Base-by-base conservation (phyloP, 2,797 vertebrate genomes). In the Mareca penelope region DNA sequence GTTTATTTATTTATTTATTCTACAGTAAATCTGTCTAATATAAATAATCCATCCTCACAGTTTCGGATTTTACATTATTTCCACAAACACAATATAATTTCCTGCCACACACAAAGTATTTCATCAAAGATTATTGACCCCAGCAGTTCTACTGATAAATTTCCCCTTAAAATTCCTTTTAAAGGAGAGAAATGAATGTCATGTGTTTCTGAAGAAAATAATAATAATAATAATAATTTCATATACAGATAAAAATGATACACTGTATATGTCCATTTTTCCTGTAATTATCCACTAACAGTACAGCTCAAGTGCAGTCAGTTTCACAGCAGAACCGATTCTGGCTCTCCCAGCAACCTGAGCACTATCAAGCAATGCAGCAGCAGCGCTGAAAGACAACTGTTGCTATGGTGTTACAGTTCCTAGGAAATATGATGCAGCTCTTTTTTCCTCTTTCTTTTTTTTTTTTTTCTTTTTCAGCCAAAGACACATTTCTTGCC, bases 401-500 rank as follows among this genome's bases (percentile, higher is more conserved):
- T 90, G 95, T 94, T 96, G 94, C 95, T 80, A 96, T 94, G 95
- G 92, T 77, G 71, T 40, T 67, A 10, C 37, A 6, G 73, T 18
- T 92, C 88, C 77, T 52, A 61, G 77, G 68, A 91, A 97, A 96
- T 82, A 37, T 33, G 78, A 85, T 78, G 81, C 87, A 85, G 78
- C 67, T 85, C 80, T 90, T 61, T 80, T 94, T 37, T 82, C 33
- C 60, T 42, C 70, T 92, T 50, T 52, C 71, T 19, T 46, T 46
- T 46, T 61, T 80, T 60, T 90, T 61, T 80, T 94, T 33, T 82
- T 33, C 60, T 46, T 64, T 92, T 50, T 55, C 75, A 85, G 81
- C 67, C 85, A 81, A 92, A 76, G 68, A 46, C 60, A 90, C 55
- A 50, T 94, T 92, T 92, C 85, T 89, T 79, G 85, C 57, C 42